Evolutionary conservation across 2,888 invertebrate genomes (phyloP).

Genomic region (Pteria penguin): DNA sequence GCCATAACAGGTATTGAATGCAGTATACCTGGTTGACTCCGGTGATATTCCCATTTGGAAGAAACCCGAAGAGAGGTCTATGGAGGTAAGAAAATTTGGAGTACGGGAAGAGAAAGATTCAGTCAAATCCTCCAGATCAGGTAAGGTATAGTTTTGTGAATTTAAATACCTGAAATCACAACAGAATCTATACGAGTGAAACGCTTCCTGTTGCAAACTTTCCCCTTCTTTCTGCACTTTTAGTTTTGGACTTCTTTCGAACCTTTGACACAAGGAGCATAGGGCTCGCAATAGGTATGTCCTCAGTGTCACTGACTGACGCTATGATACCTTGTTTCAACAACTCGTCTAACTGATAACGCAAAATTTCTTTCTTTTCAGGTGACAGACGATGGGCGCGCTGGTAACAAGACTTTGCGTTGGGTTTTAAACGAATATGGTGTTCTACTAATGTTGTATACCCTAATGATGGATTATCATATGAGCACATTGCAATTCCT

Average conservation of each 20-base stretch:
- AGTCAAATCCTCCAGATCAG: constrained; percentile 9
- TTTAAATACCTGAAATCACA: constrained; percentile 9
- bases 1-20: constrained; percentile 46
- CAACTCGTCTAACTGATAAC: constrained; percentile 34
- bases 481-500: constrained; percentile 7
- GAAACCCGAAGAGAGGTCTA: constrained; percentile 18
- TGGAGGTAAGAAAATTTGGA: constrained; percentile 22
- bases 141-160: constrained; percentile 20
- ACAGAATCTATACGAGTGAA: not conserved
- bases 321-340: constrained; percentile 36
- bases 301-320: constrained; percentile 28
- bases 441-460: constrained; percentile 20
- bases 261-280: constrained; percentile 35
- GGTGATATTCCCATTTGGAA: constrained; percentile 38
- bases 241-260: not conserved
- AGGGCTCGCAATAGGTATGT: constrained; percentile 36
- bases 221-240: not conserved
- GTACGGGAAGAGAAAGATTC: not conserved
- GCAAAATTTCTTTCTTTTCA: constrained; percentile 5
- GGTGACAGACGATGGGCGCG: constrained; percentile 9
- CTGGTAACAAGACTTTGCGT: constrained; percentile 5
- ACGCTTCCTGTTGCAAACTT: not conserved
- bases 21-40: constrained; percentile 41
- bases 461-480: constrained; percentile 17
- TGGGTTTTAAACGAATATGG: constrained; percentile 15